These are phyloP conservation scores for Sebastes hubbsi DNA, from an alignment of 2,797 vertebrate species.

Conservation along the genomic window DNA sequence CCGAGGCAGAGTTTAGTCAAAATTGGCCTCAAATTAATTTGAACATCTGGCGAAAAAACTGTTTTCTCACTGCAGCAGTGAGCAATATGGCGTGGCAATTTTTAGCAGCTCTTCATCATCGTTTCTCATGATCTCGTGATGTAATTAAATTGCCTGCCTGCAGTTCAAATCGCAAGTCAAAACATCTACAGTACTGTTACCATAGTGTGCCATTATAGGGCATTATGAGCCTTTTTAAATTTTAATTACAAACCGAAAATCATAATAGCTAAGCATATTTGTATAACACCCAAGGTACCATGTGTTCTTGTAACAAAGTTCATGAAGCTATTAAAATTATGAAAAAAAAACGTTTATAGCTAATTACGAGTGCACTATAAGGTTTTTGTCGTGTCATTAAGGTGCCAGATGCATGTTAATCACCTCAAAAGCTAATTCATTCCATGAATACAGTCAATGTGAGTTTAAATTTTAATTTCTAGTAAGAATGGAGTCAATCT, in stretches of 20 bases:
- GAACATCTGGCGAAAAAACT: slow-evolving; percentile 55
- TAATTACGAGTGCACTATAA: not conserved
- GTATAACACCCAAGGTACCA: not conserved
- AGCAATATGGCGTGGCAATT: not conserved
- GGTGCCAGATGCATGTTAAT: not conserved
- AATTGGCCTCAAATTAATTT: slow-evolving; percentile 46
- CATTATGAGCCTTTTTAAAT: not conserved
- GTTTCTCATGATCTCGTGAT: slow-evolving; percentile 12
- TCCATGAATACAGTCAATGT: not conserved
- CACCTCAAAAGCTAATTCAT: not conserved
- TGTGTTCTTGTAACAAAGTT: not conserved
- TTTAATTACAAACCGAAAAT: not conserved
- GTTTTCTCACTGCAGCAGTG: slow-evolving; percentile 7
- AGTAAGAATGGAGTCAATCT: not conserved
- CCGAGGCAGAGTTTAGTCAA: slow-evolving; percentile 28
- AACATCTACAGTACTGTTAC: not conserved
- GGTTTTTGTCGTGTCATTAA: not conserved
- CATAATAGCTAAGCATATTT: not conserved
- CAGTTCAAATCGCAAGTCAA: not conserved
- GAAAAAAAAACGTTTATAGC: not conserved
- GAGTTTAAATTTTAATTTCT: not conserved
- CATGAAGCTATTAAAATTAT: not conserved
- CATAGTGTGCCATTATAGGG: not conserved
- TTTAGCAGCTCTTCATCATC: slow-evolving; percentile 23
- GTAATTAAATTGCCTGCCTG: slow-evolving; percentile 18